Conservation (phyloP, 2,888 invertebrate species). For the Aspidiotus rigidus region DNA sequence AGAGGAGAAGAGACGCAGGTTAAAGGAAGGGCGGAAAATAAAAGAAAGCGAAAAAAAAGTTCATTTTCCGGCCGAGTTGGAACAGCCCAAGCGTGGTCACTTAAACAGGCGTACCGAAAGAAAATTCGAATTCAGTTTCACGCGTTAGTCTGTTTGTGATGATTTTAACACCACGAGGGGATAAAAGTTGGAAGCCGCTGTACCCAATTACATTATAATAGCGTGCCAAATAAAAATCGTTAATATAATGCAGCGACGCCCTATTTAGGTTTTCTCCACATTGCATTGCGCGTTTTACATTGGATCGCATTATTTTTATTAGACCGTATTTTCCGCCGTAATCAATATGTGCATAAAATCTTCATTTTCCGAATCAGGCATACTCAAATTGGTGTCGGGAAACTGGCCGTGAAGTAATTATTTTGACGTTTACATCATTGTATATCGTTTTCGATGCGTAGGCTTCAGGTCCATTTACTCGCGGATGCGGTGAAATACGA, state of each 20-base stretch:
- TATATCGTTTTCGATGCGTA: no score
- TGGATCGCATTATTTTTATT: no score
- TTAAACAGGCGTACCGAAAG: conserved; percentile 30
- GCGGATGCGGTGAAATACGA: no score
- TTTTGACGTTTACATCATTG: no score
- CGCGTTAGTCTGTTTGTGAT: conserved; percentile 21
- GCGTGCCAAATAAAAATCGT: conserved; percentile 31
- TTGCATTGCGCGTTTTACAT: background rate
- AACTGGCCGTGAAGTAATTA: no score
- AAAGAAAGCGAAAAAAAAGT: conserved; percentile 27
- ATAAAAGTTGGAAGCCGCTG: conserved; percentile 23
- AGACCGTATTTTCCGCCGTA: no score
- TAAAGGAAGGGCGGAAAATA: background rate
- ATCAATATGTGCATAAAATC: no score
- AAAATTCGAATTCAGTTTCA: conserved; percentile 29
- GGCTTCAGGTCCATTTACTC: no score
- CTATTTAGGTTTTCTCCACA: conserved; percentile 26
- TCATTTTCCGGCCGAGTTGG: conserved; percentile 35
- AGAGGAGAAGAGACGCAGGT: no score
- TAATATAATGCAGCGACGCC: conserved; percentile 19
- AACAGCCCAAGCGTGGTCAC: conserved; percentile 33
- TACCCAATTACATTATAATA: conserved; percentile 32
- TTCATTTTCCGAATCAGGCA: no score
- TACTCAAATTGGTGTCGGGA: no score
- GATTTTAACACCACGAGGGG: conserved; percentile 29